Conservation (phyloP, 1,140 invertebrate species). For the Wasmannia auropunctata region DNA sequence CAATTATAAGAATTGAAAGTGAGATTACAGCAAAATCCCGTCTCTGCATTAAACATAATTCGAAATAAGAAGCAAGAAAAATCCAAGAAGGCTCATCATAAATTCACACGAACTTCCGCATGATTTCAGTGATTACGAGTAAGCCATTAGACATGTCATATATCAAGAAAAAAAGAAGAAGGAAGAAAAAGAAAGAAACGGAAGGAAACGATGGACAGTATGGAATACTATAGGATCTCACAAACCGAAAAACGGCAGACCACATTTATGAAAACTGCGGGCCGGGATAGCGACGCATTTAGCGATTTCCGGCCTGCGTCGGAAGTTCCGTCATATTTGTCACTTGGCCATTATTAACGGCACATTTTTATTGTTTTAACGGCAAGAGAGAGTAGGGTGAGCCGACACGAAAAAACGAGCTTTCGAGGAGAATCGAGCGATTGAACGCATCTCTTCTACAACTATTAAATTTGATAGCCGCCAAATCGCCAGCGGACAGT, state of each 20-base stretch:
- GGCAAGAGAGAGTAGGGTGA: background rate
- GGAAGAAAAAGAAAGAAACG: background rate
- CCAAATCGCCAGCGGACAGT: background rate
- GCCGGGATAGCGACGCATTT: slow-evolving; percentile 61
- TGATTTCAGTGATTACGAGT: background rate
- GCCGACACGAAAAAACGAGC: background rate
- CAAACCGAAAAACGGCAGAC: slow-evolving; percentile 35
- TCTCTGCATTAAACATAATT: background rate
- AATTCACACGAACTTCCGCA: background rate
- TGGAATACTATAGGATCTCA: slow-evolving; percentile 7
- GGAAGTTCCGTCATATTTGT: slow-evolving; percentile 76
- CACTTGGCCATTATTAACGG: slow-evolving; percentile 72
- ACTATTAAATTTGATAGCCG: slow-evolving; percentile 76
- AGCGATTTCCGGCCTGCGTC: slow-evolving; percentile 68
- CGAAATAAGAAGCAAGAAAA: background rate
- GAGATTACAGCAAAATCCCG: background rate
- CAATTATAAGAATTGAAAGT: background rate
- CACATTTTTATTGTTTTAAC: slow-evolving; percentile 72
- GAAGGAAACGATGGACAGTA: slow-evolving; percentile 26
- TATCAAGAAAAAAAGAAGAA: background rate
- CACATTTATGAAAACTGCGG: slow-evolving; percentile 43
- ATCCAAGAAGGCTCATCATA: background rate
- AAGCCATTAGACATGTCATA: background rate
- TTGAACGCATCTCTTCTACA: slow-evolving; percentile 2
- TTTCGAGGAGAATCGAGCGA: slow-evolving; percentile 1